These are phyloP conservation scores for Oceanodroma leucorhoa DNA, from an alignment of 2,797 vertebrate species.

Conservation along the genomic window DNA sequence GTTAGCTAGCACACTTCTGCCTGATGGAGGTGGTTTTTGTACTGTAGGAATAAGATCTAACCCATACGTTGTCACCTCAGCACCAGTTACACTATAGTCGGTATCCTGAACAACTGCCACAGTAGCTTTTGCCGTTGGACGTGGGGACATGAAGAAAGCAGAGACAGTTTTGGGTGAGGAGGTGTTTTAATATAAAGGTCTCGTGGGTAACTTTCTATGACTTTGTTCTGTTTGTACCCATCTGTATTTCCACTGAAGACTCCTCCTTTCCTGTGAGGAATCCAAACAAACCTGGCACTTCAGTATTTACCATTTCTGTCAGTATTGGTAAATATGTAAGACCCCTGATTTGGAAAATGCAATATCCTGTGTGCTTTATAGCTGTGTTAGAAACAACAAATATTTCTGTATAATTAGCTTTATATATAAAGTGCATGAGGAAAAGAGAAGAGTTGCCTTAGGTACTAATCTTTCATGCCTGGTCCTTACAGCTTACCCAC, in stretches of 20 bases:
- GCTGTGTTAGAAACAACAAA: background rate
- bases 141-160: fast-evolving
- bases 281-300: background rate
- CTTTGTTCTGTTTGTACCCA: background rate
- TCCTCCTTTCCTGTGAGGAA: background rate
- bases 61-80: fast-evolving
- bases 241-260: background rate
- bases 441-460: background rate
- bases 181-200: background rate
- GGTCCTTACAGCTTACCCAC: background rate
- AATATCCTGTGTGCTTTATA: background rate
- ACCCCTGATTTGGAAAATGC: background rate
- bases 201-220: background rate
- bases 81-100: background rate
- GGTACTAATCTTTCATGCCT: background rate
- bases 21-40: background rate
- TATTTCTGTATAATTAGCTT: background rate
- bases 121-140: background rate
- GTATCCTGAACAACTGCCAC: background rate
- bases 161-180: background rate
- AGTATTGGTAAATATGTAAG: background rate
- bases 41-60: background rate
- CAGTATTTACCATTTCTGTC: background rate
- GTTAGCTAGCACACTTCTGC: background rate
- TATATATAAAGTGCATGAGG: background rate